Conservation (phyloP, 2,113 vertebrate genomes). For the Potamarius usumacintae region DNA sequence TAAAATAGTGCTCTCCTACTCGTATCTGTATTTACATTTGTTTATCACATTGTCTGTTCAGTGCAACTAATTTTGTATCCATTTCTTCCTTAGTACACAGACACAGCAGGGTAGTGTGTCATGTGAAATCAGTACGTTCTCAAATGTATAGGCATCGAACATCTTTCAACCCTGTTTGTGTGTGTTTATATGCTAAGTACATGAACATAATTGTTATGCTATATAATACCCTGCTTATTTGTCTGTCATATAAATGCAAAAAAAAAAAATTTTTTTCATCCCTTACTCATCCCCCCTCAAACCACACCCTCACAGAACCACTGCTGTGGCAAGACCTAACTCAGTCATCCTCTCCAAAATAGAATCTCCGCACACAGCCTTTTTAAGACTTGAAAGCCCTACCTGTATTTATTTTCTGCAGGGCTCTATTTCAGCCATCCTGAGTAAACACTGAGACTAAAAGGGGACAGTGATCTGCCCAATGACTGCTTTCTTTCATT, state of each 20-base stretch:
- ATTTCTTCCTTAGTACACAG: neutral
- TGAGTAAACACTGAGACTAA: slow-evolving; percentile 57
- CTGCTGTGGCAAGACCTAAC: slow-evolving; percentile 41
- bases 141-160: neutral
- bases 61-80: neutral
- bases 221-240: neutral
- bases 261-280: neutral
- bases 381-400: slow-evolving; percentile 52
- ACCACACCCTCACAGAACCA: slow-evolving; percentile 13
- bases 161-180: neutral
- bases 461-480: slow-evolving; percentile 54
- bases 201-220: neutral
- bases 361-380: slow-evolving; percentile 55
- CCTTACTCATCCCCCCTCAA: neutral
- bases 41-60: neutral
- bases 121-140: neutral
- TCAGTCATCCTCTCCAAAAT: slow-evolving; percentile 55
- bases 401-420: slow-evolving; percentile 63
- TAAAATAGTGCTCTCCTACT: too few relatives aligned
- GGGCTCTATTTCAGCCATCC: slow-evolving; percentile 49
- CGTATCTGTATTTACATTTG: neutral
- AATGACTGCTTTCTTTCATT: slow-evolving; percentile 57
- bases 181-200: neutral
- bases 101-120: neutral
- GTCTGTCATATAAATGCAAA: neutral